These are phyloP conservation scores for Drosophila lacteicornis DNA, from an alignment of 1,140 invertebrate species.

Conservation along the genomic window DNA sequence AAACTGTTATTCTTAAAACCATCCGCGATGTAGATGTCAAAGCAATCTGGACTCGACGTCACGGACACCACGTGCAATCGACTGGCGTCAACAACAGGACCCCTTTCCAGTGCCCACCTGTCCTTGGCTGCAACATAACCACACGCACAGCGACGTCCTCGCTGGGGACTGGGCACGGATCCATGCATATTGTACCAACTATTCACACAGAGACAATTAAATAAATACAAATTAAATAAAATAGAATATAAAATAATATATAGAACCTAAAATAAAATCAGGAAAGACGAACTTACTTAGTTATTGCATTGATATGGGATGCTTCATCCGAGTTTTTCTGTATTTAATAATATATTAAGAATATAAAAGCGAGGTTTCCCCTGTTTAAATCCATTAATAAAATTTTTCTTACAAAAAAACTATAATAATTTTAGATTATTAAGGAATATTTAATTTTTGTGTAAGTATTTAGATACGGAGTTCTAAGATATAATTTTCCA, in stretches of 20 bases:
- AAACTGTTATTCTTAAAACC: slow-evolving; percentile 17
- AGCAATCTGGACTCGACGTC: slow-evolving; percentile 44
- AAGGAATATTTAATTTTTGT: no score
- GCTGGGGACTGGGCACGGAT: slow-evolving; percentile 76
- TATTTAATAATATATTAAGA: no score
- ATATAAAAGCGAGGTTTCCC: no score
- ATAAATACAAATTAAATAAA: background rate
- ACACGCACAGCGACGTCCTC: slow-evolving; percentile 27
- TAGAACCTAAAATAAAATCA: no score
- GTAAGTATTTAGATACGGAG: no score
- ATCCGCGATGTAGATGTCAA: slow-evolving; percentile 61
- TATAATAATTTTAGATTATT: no score
- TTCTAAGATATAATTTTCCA: no score
- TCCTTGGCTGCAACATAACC: slow-evolving; percentile 21
- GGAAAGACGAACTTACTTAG: no score
- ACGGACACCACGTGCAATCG: slow-evolving; percentile 49
- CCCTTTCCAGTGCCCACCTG: slow-evolving; percentile 22
- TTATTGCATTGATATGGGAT: no score
- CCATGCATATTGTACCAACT: slow-evolving; percentile 14
- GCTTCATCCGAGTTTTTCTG: no score
- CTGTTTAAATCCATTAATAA: no score
- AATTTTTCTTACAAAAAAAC: no score
- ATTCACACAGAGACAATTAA: background rate
- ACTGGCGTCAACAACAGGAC: slow-evolving; percentile 55
- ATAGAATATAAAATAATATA: background rate